Percentiles rank a stretch among this genome's conserved stretches.
phyloP scores from a whole-genome alignment of 2,888 invertebrate genomes.

The Lycophotia porphyrea region DNA sequence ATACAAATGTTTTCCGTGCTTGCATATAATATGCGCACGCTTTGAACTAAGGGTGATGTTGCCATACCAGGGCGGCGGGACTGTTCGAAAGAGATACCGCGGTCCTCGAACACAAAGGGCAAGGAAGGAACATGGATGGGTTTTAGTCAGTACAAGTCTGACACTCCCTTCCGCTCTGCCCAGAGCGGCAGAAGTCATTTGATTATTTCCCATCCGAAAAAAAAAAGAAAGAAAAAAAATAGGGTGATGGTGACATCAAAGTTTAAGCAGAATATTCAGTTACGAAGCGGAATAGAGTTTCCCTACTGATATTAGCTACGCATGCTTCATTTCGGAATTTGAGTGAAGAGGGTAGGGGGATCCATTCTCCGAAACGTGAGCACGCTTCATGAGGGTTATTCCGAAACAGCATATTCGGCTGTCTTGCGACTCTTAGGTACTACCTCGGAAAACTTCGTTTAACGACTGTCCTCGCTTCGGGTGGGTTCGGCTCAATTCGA shows the following conservation, averaged over 20 bases:
- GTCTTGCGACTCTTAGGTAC: not conserved
- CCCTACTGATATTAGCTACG: constrained; percentile 11
- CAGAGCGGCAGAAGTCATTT: too few relatives aligned
- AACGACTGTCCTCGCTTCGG: not conserved
- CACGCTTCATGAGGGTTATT: not conserved
- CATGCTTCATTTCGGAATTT: constrained; percentile 24
- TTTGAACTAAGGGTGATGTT: too few relatives aligned
- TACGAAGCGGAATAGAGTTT: constrained; percentile 37
- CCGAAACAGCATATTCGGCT: not conserved
- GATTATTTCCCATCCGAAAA: too few relatives aligned
- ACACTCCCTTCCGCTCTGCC: too few relatives aligned
- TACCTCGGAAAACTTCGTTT: not conserved
- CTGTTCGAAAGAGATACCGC: too few relatives aligned
- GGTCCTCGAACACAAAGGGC: too few relatives aligned
- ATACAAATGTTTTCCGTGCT: not conserved
- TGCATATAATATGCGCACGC: not conserved
- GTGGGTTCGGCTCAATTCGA: not conserved
- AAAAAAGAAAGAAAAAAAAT: too few relatives aligned
- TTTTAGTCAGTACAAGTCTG: too few relatives aligned
- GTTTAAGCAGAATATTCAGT: constrained; percentile 34
- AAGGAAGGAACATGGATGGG: too few relatives aligned
- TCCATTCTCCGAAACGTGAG: not conserved
- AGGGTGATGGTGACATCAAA: too few relatives aligned
- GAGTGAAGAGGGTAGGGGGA: not conserved
- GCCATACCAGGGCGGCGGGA: too few relatives aligned